Base-by-base conservation (phyloP, 2,888 invertebrate species). In the Psococerastis gibbosa region DNA sequence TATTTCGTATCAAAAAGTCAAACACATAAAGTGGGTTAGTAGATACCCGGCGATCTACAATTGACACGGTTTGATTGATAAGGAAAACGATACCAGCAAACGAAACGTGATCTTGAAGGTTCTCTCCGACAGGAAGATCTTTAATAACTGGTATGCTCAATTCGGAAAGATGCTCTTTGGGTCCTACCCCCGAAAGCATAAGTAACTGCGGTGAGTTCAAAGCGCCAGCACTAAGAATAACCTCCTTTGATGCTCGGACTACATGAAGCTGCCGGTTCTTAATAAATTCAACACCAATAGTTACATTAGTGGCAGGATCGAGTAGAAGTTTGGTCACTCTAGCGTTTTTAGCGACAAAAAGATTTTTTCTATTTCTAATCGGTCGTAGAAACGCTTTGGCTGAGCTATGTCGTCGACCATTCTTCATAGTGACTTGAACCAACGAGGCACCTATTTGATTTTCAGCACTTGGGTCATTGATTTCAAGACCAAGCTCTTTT, bases 131-230 rank as follows among this genome's bases (percentile, higher is more conserved):
- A 2, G 73, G 75, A 2, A 81, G 65, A 56, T 85, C 70, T 48
- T 71, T 66, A 27, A 81, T 54, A 2, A 76, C 67, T 0, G 67
- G 58, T 43, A 87, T 78, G 2, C 67, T 67, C 5, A 73, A 54
- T 23, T 69, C 61, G 16, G 60, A 53, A 3, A 83, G 60, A 54
- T 80, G 73, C 1, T 70, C 63, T 22, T 57, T 60, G 0, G 82
- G 81, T 0, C 83, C 83, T 22, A 88, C 64, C 9, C 89, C 89
- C 0, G 87, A 87, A 11, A 88, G 58, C 82, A 88, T 79, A 35
- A 91, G 60, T 3, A 91, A 59, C 56, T 89, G 88, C 0, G 91
- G 85, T 2, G 84, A 81, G 50, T 82, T 84, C 22, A 91, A 74
- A 0, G 80, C 64, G 2, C 91, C 89, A 1, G 84, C 84, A 5